Evolutionary conservation across 2,797 vertebrate species (phyloP), one percentile per base, ranked within the genome.

Genomic region (Rallus crepitans): DNA sequence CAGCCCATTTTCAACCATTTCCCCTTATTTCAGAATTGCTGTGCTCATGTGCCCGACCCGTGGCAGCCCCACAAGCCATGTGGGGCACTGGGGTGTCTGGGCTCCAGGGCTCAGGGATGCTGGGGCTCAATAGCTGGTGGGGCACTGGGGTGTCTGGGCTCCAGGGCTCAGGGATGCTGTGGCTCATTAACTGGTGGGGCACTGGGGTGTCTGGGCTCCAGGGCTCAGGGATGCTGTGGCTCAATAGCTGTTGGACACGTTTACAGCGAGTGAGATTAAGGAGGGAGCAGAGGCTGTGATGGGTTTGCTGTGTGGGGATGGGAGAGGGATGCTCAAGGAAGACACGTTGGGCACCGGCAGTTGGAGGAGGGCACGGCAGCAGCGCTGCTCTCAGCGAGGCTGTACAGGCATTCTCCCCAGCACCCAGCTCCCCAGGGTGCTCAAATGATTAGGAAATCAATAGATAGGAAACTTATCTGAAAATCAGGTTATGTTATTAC

Each of bases 271-370:
- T 7, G 20, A 39, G 20, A 19, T 55, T 48, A 48, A n/a, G 0
- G 12, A 47, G 31, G 45, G 16, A 52, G 45, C 27, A 40, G 61
- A 30, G 72, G 72, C 28, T n/a, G 72, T 8, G 47, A 15, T 1
- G 19, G n/a, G 15, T 33, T 28, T 4, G 15, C 39, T 37, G 33
- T 1, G 15, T 3, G 1, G 12, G 40, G 33, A 52, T 0, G 4
- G 33, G 23, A 47, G 48, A 37, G 11, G 28, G 9, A 55, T 9
- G 28, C n/a, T 53, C 3, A 2, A 35, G 31, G 27, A 60, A n/a
- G 56, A 42, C 37, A 9, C 31, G 1, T 19, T 3, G 23, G 64
- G 53, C 39, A 17, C 33, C 3, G 1, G 33, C 23, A n/a, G 40
- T 42, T 28, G 53, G 64, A 48, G 64, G 64, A 48, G 76, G 50